Base-by-base conservation (phyloP, 2,888 invertebrate genomes). In the Scaptomyza parva region DNA sequence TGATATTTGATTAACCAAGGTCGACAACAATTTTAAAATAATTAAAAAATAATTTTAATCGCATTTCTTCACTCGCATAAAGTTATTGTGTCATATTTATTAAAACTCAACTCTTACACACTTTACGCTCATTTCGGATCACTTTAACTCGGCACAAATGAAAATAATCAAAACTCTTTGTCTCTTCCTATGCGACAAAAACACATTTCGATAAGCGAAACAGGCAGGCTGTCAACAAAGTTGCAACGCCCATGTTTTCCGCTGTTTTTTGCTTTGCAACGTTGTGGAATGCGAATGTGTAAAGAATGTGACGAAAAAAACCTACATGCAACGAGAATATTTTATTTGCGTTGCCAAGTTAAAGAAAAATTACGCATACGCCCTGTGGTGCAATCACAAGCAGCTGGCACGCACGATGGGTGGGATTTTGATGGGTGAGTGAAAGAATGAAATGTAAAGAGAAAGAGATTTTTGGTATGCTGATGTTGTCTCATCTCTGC, bases 281-380 rank as follows among this genome's bases (percentile, higher is more conserved):
- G 14, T 37, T 61, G 43, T 44, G 22, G 51, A 51, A 47, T 40
- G 39, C 17, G 33, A 51, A 45, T 54, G 53, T 33, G 48, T 17
- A 8, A 57, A 41, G 1, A 5, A 2, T 26, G 44, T 30, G n/a
- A n/a, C n/a, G n/a, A n/a, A n/a, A 33, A 74, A 37, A 69, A 61
- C 17, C 44, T 17, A 57, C 28, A 69, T 57, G 53, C 70, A 51
- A 35, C 53, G 40, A 30, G 71, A 54, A 55, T 70, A 48, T 61
- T 76, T 58, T 66, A 66, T 71, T 58, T 73, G 54, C 44, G 47
- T 44, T 55, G 28, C 35, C 24, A 44, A 53, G 51, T 28, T 41
- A 60, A 65, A 70, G 35, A 57, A 57, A 67, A 59, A 55, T 65
- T 79, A 68, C 84, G 73, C 80, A 86, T 79, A 80, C 86, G 72